Evolutionary conservation across 2,113 vertebrate genomes (phyloP).

Genomic region (Mormoops blainvillei): DNA sequence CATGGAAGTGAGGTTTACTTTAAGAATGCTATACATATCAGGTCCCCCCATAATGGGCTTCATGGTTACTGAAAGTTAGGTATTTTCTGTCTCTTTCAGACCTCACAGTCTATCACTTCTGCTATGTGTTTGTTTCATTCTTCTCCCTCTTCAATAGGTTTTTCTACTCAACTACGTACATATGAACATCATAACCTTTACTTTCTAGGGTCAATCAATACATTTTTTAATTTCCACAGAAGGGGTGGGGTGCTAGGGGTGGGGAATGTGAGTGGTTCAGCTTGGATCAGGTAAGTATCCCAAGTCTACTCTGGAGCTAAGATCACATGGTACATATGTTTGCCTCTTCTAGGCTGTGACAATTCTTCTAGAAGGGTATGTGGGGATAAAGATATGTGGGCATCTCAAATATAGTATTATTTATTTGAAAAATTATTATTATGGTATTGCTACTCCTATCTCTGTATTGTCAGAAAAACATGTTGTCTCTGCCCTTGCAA

Average conservation of each 20-base stretch:
- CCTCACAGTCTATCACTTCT: neutral
- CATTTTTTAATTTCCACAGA: neutral
- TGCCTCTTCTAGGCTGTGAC: neutral
- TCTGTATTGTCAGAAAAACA: neutral
- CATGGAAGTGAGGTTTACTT: neutral
- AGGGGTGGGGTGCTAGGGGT: neutral
- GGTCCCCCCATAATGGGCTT: neutral
- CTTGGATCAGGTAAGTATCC: neutral
- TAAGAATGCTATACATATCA: neutral
- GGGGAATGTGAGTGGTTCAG: neutral
- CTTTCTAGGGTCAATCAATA: neutral
- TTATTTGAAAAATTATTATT: neutral
- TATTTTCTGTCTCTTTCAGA: neutral
- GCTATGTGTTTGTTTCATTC: neutral
- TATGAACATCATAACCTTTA: neutral
- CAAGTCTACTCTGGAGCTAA: neutral
- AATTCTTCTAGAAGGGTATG: neutral
- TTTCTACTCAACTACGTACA: neutral
- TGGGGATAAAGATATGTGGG: neutral
- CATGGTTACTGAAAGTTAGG: neutral
- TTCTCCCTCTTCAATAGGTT: neutral
- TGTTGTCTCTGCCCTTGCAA: neutral
- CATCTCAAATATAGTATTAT: neutral
- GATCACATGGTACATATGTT: neutral
- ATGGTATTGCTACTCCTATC: neutral